Evolutionary conservation across 2,113 vertebrate species (phyloP), one percentile per base, ranked within the genome.

Genomic region (Microtus oregoni): DNA sequence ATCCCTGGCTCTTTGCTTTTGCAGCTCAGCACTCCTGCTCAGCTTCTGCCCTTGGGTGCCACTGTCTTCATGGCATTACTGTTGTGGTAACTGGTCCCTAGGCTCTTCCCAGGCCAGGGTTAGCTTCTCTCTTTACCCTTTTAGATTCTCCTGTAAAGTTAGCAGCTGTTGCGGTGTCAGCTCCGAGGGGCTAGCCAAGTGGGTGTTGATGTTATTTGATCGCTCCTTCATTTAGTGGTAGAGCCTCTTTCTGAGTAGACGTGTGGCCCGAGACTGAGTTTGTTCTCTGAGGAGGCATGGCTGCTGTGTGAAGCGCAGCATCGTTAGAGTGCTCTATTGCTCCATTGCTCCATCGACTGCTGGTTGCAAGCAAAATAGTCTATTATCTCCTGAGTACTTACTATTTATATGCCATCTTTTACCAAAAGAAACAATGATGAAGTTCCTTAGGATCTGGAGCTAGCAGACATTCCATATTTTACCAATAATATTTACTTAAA

Each of bases 341-440:
- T 86, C 26, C 58, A 35, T 73, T 91, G 72, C 63, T 17, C 44
- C 76, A 73, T 22, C 50, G 92, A 87, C 26, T 78, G 4, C 82
- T 79, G 44, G 85, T 67, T 90, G 91, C 81, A 72, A 97, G 82
- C 55, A 82, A 89, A 95, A 70, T 35, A 89, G 44, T 73, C 44
- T 68, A 68, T 85, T 38, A 47, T 92, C 52, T 92, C 58, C 55
- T 87, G 88, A 81, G 85, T 0, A 47, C 92, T 85, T 79, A 76
- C 92, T 35, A 70, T 86, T 86, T 89, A 55, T 85, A 19, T 82
- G 32, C 19, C 52, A 0, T 89, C 41, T 93, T 26, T 78, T 44
- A 72, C 72, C 90, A 89, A 97, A 94, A 76, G 24, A 89, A 90
- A 78, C 50, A 30, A 61, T 72, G 78, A 70, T 50, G 50, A 22